phyloP scores from a whole-genome alignment of 2,113 vertebrate species.

The Xyrauchen texanus region DNA sequence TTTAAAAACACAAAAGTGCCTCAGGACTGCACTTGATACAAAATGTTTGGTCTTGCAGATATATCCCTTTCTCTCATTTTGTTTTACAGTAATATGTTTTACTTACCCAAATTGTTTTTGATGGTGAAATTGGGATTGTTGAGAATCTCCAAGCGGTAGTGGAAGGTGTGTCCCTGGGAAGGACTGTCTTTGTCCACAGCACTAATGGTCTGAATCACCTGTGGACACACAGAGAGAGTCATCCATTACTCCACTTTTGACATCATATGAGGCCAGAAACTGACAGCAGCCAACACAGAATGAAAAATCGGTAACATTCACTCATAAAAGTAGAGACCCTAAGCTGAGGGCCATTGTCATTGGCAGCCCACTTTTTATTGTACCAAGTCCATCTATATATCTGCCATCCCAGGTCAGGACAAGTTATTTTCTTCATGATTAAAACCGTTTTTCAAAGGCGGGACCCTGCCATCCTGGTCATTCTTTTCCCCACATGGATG shows the following conservation, averaged over 20 bases:
- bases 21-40: slow-evolving; percentile 46
- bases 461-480: slow-evolving; percentile 61
- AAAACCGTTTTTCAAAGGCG: slow-evolving; percentile 62
- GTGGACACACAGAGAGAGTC: slow-evolving; percentile 58
- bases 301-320: slow-evolving; percentile 68
- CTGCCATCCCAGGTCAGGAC: slow-evolving; percentile 67
- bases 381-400: slow-evolving; percentile 68
- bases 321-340: slow-evolving; percentile 66
- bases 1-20: slow-evolving; percentile 50
- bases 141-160: slow-evolving; percentile 93
- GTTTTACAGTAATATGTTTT: not conserved
- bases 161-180: slow-evolving; percentile 91
- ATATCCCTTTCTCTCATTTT: not conserved
- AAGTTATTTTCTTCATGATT: slow-evolving; percentile 71
- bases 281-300: slow-evolving; percentile 60
- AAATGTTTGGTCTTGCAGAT: not conserved
- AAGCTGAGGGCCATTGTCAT: slow-evolving; percentile 68
- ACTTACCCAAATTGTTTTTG: slow-evolving; percentile 92
- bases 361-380: slow-evolving; percentile 63
- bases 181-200: slow-evolving; percentile 95
- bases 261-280: slow-evolving; percentile 48
- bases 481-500: slow-evolving; percentile 47
- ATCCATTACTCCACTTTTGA: slow-evolving; percentile 63
- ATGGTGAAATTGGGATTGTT: slow-evolving; percentile 99
- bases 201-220: slow-evolving; percentile 96